phyloP scores from a whole-genome alignment of 2,888 invertebrate genomes.

The Thereva nobilitata region DNA sequence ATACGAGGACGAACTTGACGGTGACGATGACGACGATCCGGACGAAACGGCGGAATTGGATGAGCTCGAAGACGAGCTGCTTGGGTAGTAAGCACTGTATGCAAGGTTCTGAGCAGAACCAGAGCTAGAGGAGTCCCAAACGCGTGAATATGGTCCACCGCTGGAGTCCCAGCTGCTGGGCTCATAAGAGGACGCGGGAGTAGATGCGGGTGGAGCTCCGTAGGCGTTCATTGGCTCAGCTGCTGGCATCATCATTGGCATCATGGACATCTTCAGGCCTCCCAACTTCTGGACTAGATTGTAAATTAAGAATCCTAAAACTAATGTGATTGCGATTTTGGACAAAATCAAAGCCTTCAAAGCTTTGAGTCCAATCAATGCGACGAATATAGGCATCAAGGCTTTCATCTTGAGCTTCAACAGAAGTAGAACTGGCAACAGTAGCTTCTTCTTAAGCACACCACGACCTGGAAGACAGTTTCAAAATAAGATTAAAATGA shows the following conservation, averaged over 20 bases:
- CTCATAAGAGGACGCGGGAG: conserved; percentile 73
- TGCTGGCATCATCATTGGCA: conserved; percentile 60
- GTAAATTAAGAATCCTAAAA: conserved; percentile 79
- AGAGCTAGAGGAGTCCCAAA: conserved; percentile 68
- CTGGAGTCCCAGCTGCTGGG: conserved; percentile 69
- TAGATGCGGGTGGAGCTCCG: conserved; percentile 68
- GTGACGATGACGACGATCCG: conserved; percentile 50
- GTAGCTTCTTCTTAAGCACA: conserved; percentile 81
- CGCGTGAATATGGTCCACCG: conserved; percentile 77
- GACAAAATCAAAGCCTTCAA: conserved; percentile 82
- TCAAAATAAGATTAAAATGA: not conserved
- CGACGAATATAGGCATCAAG: conserved; percentile 79
- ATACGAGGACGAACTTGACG: conserved; percentile 37
- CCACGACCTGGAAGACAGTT: conserved; percentile 68
- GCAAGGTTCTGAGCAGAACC: conserved; percentile 64
- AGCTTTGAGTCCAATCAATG: conserved; percentile 78
- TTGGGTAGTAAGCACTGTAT: conserved; percentile 73
- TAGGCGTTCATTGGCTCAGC: conserved; percentile 68
- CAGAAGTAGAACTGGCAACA: conserved; percentile 76
- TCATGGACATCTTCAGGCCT: conserved; percentile 75
- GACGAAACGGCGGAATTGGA: conserved; percentile 61
- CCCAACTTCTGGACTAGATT: conserved; percentile 80
- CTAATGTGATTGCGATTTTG: conserved; percentile 79
- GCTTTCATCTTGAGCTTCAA: conserved; percentile 84
- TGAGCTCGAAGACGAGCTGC: conserved; percentile 62